Base-by-base conservation (phyloP, 2,113 vertebrate genomes). In the Calonectris borealis region DNA sequence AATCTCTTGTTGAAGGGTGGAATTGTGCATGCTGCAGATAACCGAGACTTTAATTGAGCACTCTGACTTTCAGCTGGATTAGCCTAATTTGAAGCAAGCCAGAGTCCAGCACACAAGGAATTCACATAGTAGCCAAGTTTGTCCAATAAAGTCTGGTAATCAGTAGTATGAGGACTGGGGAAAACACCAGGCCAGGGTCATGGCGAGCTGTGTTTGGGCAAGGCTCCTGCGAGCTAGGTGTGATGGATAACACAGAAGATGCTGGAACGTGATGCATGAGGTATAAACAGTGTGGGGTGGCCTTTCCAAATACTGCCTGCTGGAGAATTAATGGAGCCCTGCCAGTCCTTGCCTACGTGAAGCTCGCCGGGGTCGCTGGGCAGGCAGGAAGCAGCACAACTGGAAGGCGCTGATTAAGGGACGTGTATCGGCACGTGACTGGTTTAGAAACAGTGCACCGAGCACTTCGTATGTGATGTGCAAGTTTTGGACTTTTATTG, bases 101-200 rank as follows among this genome's bases (percentile, higher is more conserved):
- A 85, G 76, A 95, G 57, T 46, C 58, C 38, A 49, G 71, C 42
- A 90, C 11, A 52, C 44, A 88, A 62, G 51, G 54, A 65, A 38
- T 94, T 97, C 77, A 38, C 46, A 58, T 25, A 94, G 88, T 46
- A 96, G 95, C 72, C 95, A 97, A 86, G 55, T 92, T 86, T 78
- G 24, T 92, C 79, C 82, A 92, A 31, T 88, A 65, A 97, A 94
- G 40, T 83, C 44, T 52, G 73, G 61, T 51, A 62, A 93, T 85
- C 85, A 94, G 38, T 64, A 95, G 48, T 77, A 55, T 44, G 68
- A 95, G 40, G 83, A 64, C 71, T 64, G 42, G 51, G 89, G 90
- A 90, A 96, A 92, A 96, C 75, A 36, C 52, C 81, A 95, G 88
- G 36, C 48, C 27, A 89, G 64, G 29, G 16, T 75, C 38, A 51